Base-by-base conservation (phyloP, 2,888 invertebrate species). In the Phytoseiulus persimilis region DNA sequence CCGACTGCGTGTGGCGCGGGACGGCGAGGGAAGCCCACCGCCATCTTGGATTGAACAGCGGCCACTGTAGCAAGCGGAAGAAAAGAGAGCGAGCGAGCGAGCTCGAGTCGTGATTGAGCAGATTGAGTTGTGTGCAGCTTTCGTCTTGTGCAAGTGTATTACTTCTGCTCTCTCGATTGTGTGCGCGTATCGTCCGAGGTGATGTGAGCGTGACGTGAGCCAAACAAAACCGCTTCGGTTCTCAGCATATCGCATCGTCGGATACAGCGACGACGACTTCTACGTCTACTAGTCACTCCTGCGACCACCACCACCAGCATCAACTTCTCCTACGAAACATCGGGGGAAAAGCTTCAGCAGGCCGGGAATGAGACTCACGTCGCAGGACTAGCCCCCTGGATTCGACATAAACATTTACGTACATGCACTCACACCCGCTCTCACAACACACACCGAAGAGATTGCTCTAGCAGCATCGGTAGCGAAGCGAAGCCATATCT, bases 41-140 rank as follows among this genome's bases (percentile, higher is more conserved):
- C 87, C 87, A 87, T 87, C 31, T 87, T 87, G 87, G 45, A 87
- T 87, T 45, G 87, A 32, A 45, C 87, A 87, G 32, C 87, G 45
- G 87, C 33, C 32, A 45, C 87, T 39, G 87, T 33, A 87, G 87
- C 87, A 87, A 65, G 65, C 65, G 65, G 65, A 65, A 28, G 65
- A 65, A 65, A 65, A 65, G 65, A 65, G 65, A 65, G 65, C 65
- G 65, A 65, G 65, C 65, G 65, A 65, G 65, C 65, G 65, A 65
- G 65, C 65, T 65, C 65, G 65, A 65, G 65, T 65, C 65, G 65
- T 65, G 65, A 65, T 65, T 65, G 65, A 65, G 65, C 65, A 65
- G 65, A 65, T 65, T 65, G 65, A 65, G 65, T 65, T 65, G 65
- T 65, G 65, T 65, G 65, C 65, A 65, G 65, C 65, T 65, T 65